Evolutionary conservation across 2,888 invertebrate species (phyloP), one percentile per base, ranked within the genome.

Genomic region (Onchidella celtica): DNA sequence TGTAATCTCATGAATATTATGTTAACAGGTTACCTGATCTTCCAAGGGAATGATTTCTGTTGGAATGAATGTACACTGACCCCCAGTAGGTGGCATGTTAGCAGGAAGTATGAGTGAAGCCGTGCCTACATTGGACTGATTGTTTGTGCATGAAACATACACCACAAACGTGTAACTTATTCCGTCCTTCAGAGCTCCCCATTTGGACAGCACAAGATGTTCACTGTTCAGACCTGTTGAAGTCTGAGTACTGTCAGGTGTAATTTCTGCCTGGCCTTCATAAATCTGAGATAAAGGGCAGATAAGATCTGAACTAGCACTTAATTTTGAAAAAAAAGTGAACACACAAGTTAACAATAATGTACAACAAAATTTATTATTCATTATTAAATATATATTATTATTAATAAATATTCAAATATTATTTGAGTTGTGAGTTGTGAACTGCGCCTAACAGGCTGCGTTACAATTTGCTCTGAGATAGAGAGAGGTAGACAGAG

Each of bases 111-210:
- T 69, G 4, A 87, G 78, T 9, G 87, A 79, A 3, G 88, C 79
- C n/a, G 38, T 83, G 29, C 88, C 87, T 57, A 38, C 11, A 38
- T n/a, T 57, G 65, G 69, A 1, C 32, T 27, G 59, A 38, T 27
- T 29, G 40, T 76, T 55, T n/a, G 38, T 17, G 47, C 80, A 38
- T 66, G 82, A 24, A 69, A 84, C 38, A 83, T 79, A 36, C 65
- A 81, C 27, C 84, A 73, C 81, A 74, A 90, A 88, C 17, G 80
- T 86, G 83, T 89, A 89, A 40, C 79, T 70, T 17, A 80, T 72
- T 29, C 70, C 73, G 59, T 84, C 74, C 55, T 74, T 47, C 69
- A 73, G 24, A 87, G 85, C 47, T 68, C 82, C 66, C 85, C 86
- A 65, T 65, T 74, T 76, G 40, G 82, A 24, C 29, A 90, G 73